phyloP scores from a whole-genome alignment of 2,113 vertebrate genomes.

The Panurus biarmicus region DNA sequence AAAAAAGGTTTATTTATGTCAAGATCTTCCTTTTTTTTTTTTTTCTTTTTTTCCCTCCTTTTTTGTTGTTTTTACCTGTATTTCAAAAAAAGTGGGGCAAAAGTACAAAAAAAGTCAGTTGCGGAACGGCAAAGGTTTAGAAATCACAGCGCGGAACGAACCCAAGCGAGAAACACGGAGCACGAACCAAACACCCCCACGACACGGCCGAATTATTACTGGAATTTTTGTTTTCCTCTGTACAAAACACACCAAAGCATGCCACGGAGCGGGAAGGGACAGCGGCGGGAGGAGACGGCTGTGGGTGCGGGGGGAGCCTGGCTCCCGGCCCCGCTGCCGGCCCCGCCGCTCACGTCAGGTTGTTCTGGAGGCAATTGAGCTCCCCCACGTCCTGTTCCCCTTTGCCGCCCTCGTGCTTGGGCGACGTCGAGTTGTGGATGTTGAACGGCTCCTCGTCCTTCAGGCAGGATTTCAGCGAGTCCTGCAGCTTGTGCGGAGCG shows the following conservation, averaged over 20 bases:
- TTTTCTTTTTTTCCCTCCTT: slow-evolving; percentile 24
- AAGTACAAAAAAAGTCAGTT: slow-evolving; percentile 90
- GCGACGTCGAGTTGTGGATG: slow-evolving; percentile 92
- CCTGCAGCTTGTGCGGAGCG: slow-evolving; percentile 92
- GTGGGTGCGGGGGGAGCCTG: background rate
- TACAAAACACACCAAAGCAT: slow-evolving; percentile 96
- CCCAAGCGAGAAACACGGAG: slow-evolving; percentile 65
- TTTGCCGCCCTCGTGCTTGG: slow-evolving; percentile 88
- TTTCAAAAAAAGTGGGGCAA: slow-evolving; percentile 83
- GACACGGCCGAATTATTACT: background rate
- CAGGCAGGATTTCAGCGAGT: slow-evolving; percentile 86
- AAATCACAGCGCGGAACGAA: slow-evolving; percentile 83
- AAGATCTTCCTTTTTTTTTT: slow-evolving; percentile 74
- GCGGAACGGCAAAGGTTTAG: slow-evolving; percentile 84
- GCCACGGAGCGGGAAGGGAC: slow-evolving; percentile 70
- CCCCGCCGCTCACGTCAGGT: slow-evolving; percentile 80
- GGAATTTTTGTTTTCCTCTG: slow-evolving; percentile 66
- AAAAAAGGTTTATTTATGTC: slow-evolving; percentile 90
- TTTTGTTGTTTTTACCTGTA: slow-evolving; percentile 71
- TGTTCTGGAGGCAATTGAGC: slow-evolving; percentile 94
- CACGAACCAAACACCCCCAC: slow-evolving; percentile 56
- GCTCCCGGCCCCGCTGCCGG: background rate
- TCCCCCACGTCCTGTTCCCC: slow-evolving; percentile 82
- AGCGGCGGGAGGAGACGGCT: background rate
- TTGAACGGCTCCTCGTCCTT: slow-evolving; percentile 91